phyloP scores from a whole-genome alignment of 1,140 invertebrate genomes.

The Calephelis virginiensis region DNA sequence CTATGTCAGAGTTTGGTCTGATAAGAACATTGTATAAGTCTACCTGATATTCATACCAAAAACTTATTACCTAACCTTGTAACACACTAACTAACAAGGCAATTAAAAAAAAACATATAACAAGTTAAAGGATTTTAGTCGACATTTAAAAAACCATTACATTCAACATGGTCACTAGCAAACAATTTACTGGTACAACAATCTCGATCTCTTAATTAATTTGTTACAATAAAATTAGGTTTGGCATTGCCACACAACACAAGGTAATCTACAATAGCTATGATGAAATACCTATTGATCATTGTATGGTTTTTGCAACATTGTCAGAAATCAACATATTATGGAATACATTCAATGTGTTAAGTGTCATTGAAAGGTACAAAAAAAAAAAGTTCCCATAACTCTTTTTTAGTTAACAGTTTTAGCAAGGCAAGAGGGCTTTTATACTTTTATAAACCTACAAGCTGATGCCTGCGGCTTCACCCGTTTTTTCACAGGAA shows the following conservation, averaged over 20 bases:
- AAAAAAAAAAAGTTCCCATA: too few relatives aligned
- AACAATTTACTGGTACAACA: neutral
- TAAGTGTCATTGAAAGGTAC: neutral
- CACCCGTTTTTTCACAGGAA: too few relatives aligned
- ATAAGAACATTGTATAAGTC: too few relatives aligned
- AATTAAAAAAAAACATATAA: too few relatives aligned
- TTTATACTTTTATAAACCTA: neutral
- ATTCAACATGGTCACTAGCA: too few relatives aligned
- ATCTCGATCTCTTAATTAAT: neutral
- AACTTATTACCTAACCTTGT: too few relatives aligned
- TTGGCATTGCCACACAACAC: neutral
- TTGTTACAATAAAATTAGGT: conserved; percentile 6
- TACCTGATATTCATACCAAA: too few relatives aligned
- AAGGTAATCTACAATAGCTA: conserved; percentile 5
- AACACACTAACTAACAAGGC: too few relatives aligned
- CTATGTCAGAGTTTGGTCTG: too few relatives aligned
- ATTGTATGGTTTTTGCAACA: conserved; percentile 7
- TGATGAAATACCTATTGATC: neutral
- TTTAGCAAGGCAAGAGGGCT: neutral
- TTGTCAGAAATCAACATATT: conserved; percentile 1
- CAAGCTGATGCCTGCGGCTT: too few relatives aligned
- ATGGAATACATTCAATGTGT: conserved; percentile 1
- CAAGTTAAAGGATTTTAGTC: too few relatives aligned
- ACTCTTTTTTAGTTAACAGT: neutral
- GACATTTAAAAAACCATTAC: too few relatives aligned